Base-by-base conservation (phyloP, 2,888 invertebrate genomes). In the Drosophila limbata region DNA sequence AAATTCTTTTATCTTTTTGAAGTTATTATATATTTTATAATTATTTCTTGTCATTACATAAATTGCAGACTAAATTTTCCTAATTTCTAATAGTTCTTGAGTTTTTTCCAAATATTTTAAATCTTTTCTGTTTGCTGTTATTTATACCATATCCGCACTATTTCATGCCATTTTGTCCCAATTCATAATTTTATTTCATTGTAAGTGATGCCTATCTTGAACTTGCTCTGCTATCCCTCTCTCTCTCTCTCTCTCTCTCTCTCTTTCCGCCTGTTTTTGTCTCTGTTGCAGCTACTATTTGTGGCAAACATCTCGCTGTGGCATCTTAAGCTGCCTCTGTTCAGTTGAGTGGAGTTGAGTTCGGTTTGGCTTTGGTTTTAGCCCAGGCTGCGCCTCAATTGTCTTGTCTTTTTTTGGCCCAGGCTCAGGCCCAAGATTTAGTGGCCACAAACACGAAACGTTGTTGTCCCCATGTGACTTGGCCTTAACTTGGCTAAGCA, bases 371-470 rank as follows among this genome's bases (percentile, higher is more conserved):
- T 51, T 51, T 9, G 28, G 19, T 45, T 45, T 25, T 17, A 17
- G 25, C 31, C 9, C 40, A 11, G 21, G 39, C 56, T 47, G 45
- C 39, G 62, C 55, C 39, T 47, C 62, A 45, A 61, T 59, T 57
- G 50, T 70, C 25, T 63, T 48, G 44, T 56, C 56, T 21, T 35
- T 50, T 53, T 50, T 35, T 28, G 47, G 52, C 47, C 42, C 19
- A 35, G 48, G 53, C 53, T 50, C 33, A 59, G 72, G 70, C 64
- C 44, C 31, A 80, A 88, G 86, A 84, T 88, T 84, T 77, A 84
- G 72, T 88, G 67, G 79, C 69, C 53, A 77, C 70, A 67, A 73
- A 60, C 84, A 84, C 85, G 86, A 77, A 81, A 69, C 68, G 33
- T 59, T 25, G 47, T 50, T 25, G 47, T 50, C 59, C 50, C 60